phyloP scores from a whole-genome alignment of 2,888 invertebrate species.

The Andrena marginata region DNA sequence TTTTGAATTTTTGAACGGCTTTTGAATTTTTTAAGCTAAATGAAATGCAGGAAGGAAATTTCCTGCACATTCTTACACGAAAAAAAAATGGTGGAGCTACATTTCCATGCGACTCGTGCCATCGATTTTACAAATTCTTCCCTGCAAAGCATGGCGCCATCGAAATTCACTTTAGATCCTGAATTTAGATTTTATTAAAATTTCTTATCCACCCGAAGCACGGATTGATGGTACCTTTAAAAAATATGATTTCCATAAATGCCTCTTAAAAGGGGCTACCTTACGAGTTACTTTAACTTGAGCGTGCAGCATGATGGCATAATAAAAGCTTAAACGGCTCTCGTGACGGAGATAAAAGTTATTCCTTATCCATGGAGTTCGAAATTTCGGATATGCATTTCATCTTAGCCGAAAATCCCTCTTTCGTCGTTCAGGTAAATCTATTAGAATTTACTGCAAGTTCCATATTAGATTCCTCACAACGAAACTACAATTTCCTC shows the following conservation, averaged over 20 bases:
- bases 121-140: not conserved
- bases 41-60: not conserved
- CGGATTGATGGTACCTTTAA: slow-evolving; percentile 24
- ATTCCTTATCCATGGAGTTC: slow-evolving; percentile 25
- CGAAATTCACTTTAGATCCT: not conserved
- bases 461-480: too few species aligned
- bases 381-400: slow-evolving; percentile 33
- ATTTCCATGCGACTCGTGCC: not conserved
- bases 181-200: slow-evolving; percentile 28
- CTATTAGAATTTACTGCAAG: not conserved
- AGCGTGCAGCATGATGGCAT: slow-evolving; percentile 30
- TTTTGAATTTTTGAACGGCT: too few species aligned
- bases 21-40: not conserved
- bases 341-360: slow-evolving; percentile 33
- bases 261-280: slow-evolving; percentile 12
- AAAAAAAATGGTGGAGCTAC: not conserved
- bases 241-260: slow-evolving; percentile 44
- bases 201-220: not conserved
- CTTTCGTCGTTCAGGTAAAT: not conserved
- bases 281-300: slow-evolving; percentile 35
- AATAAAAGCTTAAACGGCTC: slow-evolving; percentile 52
- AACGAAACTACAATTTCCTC: not conserved
- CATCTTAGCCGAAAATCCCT: not conserved
- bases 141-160: not conserved
- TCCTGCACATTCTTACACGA: not conserved